A percentile compares a stretch with the other conserved stretches of the same genome.
Evolutionary conservation across 2,113 vertebrate species (phyloP).

Genomic region (Urocolius indicus): DNA sequence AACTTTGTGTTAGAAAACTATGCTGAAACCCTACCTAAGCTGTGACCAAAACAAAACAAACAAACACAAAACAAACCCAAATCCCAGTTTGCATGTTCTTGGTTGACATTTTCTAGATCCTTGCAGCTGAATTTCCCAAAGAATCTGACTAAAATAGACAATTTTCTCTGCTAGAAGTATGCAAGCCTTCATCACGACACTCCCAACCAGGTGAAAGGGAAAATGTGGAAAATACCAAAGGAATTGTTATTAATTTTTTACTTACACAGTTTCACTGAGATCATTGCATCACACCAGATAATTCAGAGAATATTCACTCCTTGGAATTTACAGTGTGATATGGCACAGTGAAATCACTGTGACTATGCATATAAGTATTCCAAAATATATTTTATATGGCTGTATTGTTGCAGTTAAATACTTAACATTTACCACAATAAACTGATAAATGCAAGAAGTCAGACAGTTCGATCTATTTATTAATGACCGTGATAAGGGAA

Average conservation of each 20-base stretch:
- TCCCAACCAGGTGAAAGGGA: background rate
- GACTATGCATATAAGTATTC: background rate
- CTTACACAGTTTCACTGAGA: background rate
- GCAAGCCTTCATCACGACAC: background rate
- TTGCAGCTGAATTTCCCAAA: background rate
- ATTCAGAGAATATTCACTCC: background rate
- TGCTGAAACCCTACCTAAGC: background rate
- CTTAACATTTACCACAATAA: background rate
- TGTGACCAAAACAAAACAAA: background rate
- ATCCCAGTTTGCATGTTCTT: background rate
- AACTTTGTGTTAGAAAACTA: background rate
- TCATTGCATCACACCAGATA: background rate
- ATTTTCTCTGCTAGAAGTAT: background rate
- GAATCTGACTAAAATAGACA: background rate
- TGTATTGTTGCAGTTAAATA: background rate
- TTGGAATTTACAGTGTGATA: background rate
- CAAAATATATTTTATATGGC: background rate
- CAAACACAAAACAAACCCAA: background rate
- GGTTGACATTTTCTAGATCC: background rate
- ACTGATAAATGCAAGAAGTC: background rate
- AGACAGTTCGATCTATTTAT: background rate
- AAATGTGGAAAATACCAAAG: background rate
- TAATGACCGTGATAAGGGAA: too few species aligned
- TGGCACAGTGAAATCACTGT: background rate
- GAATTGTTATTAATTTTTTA: background rate